Base-by-base conservation (phyloP, 2,888 invertebrate genomes). In the Pheosia gnoma region DNA sequence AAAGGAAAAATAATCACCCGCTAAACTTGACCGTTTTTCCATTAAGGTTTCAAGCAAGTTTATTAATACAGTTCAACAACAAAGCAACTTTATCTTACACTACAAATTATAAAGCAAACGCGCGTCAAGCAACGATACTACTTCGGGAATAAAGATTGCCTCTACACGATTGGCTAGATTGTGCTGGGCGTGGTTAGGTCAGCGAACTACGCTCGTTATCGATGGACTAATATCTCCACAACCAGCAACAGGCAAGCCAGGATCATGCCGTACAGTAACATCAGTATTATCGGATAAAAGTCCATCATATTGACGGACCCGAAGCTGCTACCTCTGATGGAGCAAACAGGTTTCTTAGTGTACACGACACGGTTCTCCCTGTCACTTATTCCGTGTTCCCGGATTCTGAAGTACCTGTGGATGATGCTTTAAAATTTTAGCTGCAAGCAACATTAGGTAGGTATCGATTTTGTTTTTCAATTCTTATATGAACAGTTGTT, bases 301-400 rank as follows among this genome's bases (percentile, higher is more conserved):
- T 95, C 95, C 0, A 94, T 88, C 73, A 95, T 88, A 52, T 94
- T 94, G 7, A 96, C 96, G 10, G 95, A 96, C 9, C 94, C 91
- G 78, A 96, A 96, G 57, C 80, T 90, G 0, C 94, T 94, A 0
- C 88, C 88, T 58, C 95, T 94, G 0, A 90, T 89, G 4, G 82
- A 81, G 71, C 96, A 96, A 4, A 81, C 70, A 0, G 96, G 96
- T 78, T 95, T 95, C 66, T 93, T 94, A 0, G 95, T 92, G 76
- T 95, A 96, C 38, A 95, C 84, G 54, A 94, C 82, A 13, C 85
- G 72, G 87, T 93, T 86, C 65, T 94, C 94, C 11, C 95, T 91
- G 51, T 87, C 85, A 63, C 94, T 94, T 7, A 96, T 75, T 0
- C 96, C 96, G 58, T 93, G 94, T 75, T 96, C 96, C 60, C 90